A percentile compares a stretch with the other conserved stretches of the same genome.
phyloP scores from a whole-genome alignment of 1,140 invertebrate genomes.

The Drosophila sulfurigaster region DNA sequence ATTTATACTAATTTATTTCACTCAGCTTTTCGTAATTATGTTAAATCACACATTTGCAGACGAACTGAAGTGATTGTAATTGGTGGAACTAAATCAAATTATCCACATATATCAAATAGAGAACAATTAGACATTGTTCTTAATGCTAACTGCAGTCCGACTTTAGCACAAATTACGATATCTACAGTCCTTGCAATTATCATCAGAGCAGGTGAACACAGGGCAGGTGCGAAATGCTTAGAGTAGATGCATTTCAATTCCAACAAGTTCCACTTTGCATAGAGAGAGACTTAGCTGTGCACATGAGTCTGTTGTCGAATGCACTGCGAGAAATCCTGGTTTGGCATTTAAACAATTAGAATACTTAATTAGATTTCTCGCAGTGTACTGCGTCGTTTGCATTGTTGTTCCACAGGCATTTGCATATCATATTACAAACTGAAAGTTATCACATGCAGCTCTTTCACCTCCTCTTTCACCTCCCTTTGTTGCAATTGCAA shows the following conservation, averaged over 20 bases:
- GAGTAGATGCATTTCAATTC: slow-evolving; percentile 60
- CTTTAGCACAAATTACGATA: slow-evolving; percentile 1
- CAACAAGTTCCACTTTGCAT: slow-evolving; percentile 26
- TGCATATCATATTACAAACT: slow-evolving; percentile 52
- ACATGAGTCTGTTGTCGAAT: slow-evolving; percentile 1
- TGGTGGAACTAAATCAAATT: slow-evolving; percentile 10
- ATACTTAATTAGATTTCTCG: slow-evolving; percentile 4
- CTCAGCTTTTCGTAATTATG: slow-evolving; percentile 1
- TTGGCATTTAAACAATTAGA: background rate
- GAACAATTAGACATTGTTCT: slow-evolving; percentile 19
- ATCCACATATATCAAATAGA: slow-evolving; percentile 20
- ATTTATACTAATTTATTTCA: background rate
- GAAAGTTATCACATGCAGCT: slow-evolving; percentile 37
- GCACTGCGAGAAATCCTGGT: slow-evolving; percentile 1
- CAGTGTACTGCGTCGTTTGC: slow-evolving; percentile 2
- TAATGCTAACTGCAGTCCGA: slow-evolving; percentile 7
- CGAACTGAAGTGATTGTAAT: slow-evolving; percentile 10
- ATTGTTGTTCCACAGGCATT: slow-evolving; percentile 12
- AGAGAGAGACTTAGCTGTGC: slow-evolving; percentile 9
- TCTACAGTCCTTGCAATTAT: slow-evolving; percentile 54
- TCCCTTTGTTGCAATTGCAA: slow-evolving; percentile 7
- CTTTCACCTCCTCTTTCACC: background rate
- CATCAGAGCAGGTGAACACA: slow-evolving; percentile 43
- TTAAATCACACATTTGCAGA: background rate
- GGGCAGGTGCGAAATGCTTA: slow-evolving; percentile 72